Evolutionary conservation across 2,113 vertebrate species (phyloP).

Genomic region (Pterophyllum scalare): DNA sequence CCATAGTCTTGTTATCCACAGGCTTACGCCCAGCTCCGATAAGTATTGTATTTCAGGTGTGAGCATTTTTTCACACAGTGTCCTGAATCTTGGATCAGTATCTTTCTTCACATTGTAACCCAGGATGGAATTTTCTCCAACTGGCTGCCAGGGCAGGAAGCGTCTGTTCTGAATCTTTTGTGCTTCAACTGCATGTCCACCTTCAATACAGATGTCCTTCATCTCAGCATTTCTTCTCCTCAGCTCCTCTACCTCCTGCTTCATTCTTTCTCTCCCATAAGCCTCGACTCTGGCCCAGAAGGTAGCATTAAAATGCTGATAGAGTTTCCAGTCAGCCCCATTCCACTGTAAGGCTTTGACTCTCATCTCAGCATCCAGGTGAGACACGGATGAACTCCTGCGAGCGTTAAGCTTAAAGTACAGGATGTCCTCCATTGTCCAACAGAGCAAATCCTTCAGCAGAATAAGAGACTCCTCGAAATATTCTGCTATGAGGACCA

Average conservation of each 20-base stretch:
- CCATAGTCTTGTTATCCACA: slow-evolving; percentile 93
- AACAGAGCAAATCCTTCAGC: slow-evolving; percentile 91
- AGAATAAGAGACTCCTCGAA: slow-evolving; percentile 96
- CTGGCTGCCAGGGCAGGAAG: slow-evolving; percentile 93
- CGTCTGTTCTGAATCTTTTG: slow-evolving; percentile 84
- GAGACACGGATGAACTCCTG: slow-evolving; percentile 80
- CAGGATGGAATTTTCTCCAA: slow-evolving; percentile 90
- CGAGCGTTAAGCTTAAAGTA: slow-evolving; percentile 93
- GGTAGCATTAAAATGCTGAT: slow-evolving; percentile 90
- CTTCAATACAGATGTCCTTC: slow-evolving; percentile 87
- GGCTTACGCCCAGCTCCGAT: slow-evolving; percentile 87
- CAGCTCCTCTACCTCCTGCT: slow-evolving; percentile 83
- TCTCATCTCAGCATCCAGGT: slow-evolving; percentile 83
- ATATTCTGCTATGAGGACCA: slow-evolving; percentile 91
- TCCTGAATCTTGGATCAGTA: slow-evolving; percentile 80
- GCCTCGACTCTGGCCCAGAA: slow-evolving; percentile 90
- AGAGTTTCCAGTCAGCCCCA: slow-evolving; percentile 88
- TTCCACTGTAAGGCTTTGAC: slow-evolving; percentile 89
- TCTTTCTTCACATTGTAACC: slow-evolving; percentile 92
- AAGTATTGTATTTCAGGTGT: slow-evolving; percentile 96
- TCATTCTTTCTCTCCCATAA: slow-evolving; percentile 88
- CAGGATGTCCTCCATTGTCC: slow-evolving; percentile 91
- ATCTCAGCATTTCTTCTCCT: slow-evolving; percentile 86
- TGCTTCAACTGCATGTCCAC: slow-evolving; percentile 85
- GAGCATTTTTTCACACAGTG: slow-evolving; percentile 93